Conservation (phyloP, 2,888 invertebrate species). For the Tridacna gigas region DNA sequence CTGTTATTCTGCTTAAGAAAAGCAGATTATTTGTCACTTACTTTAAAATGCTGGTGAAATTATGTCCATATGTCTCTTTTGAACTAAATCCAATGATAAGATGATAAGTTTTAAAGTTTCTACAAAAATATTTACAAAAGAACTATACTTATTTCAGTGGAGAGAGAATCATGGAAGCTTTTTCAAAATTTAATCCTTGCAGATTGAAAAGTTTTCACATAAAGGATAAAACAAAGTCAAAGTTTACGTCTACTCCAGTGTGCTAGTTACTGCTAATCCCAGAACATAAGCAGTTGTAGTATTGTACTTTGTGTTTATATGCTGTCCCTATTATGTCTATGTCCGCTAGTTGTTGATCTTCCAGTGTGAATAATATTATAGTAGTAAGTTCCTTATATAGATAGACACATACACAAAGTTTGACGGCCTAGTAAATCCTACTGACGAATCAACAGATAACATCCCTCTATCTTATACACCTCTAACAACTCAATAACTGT, state of each 20-base stretch:
- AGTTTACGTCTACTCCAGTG: too few relatives aligned
- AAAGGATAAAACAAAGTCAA: too few relatives aligned
- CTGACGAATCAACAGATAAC: constrained; percentile 18
- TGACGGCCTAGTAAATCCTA: constrained; percentile 1
- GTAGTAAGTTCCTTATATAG: constrained; percentile 27
- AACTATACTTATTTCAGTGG: too few relatives aligned
- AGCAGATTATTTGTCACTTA: neutral
- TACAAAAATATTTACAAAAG: too few relatives aligned
- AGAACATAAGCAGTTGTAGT: too few relatives aligned
- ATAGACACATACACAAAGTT: constrained; percentile 14
- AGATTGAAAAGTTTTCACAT: too few relatives aligned
- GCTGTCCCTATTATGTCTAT: neutral
- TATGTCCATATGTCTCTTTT: too few relatives aligned
- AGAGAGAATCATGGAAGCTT: too few relatives aligned
- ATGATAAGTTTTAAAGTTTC: too few relatives aligned
- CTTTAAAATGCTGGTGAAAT: neutral
- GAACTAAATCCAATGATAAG: too few relatives aligned
- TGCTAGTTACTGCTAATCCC: too few relatives aligned
- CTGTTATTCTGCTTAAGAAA: neutral
- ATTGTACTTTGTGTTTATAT: neutral
- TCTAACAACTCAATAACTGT: neutral
- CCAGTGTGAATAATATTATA: neutral
- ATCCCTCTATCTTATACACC: neutral
- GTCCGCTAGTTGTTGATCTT: neutral
- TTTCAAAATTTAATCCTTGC: too few relatives aligned